Conservation (phyloP, 2,888 invertebrate genomes). For the Latrodectus hesperus region DNA sequence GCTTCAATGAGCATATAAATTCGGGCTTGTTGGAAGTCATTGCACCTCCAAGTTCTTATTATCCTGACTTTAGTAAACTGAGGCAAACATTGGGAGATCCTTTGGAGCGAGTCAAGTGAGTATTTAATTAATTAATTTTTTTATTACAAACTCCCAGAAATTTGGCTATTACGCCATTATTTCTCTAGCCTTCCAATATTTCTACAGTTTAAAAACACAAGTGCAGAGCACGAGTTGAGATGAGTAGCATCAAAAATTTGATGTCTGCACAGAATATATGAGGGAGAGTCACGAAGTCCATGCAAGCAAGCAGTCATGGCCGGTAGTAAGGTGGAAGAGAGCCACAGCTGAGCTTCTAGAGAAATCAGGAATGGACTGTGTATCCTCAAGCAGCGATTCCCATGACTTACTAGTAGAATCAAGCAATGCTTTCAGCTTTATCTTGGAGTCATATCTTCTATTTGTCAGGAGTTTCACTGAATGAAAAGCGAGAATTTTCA, state of each 20-base stretch:
- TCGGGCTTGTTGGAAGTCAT: constrained; percentile 91
- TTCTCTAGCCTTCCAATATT: constrained; percentile 9
- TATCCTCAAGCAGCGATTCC: background rate
- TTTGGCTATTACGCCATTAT: background rate
- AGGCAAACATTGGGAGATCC: constrained; percentile 87
- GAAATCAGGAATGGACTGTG: background rate
- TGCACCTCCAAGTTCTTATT: constrained; percentile 88
- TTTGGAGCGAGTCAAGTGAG: constrained; percentile 77
- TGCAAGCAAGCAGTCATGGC: background rate
- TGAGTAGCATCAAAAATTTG: constrained; percentile 9
- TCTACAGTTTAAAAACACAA: constrained; percentile 12
- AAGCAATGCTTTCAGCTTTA: background rate
- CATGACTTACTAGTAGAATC: background rate
- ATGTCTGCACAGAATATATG: background rate
- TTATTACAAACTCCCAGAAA: background rate
- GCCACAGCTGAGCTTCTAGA: too few species aligned
- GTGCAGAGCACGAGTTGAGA: constrained; percentile 4
- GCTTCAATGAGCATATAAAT: constrained; percentile 85
- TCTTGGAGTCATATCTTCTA: background rate
- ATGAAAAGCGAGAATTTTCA: background rate
- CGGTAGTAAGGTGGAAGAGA: background rate
- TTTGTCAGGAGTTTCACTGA: background rate
- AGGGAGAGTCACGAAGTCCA: background rate
- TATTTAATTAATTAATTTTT: background rate
- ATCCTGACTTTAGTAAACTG: constrained; percentile 84